Conservation (phyloP, 2,797 vertebrate genomes). For the Linurgus olivaceus region DNA sequence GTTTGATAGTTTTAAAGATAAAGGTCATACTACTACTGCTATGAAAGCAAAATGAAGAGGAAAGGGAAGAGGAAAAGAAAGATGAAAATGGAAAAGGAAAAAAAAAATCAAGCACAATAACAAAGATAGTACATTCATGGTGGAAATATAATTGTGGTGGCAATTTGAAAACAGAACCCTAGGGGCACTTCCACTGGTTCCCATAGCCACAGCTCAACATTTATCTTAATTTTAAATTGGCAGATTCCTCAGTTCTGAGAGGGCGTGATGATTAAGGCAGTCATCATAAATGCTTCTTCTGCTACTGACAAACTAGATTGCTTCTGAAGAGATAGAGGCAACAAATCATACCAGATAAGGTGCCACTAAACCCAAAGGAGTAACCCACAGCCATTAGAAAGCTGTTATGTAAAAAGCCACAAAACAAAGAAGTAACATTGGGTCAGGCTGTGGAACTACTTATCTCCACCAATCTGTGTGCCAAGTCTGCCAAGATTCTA, state of each 20-base stretch:
- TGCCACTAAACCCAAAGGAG: neutral
- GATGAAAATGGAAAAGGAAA: neutral
- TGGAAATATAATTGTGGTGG: neutral
- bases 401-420: neutral
- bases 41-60: neutral
- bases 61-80: neutral
- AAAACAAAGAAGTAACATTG: neutral
- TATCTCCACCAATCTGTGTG: neutral
- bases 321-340: neutral
- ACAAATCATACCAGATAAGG: neutral
- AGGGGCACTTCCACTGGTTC: neutral
- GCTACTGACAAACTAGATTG: neutral
- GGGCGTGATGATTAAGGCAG: neutral
- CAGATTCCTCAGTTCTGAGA: neutral
- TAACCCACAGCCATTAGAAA: neutral
- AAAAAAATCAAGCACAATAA: neutral
- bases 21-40: neutral
- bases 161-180: neutral
- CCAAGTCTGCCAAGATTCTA: neutral
- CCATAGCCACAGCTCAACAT: neutral
- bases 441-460: neutral
- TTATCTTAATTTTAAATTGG: neutral
- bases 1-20: neutral
- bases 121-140: neutral
- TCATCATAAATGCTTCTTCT: neutral